These are phyloP conservation scores for Pampus argenteus DNA, from an alignment of 2,797 vertebrate genomes.

Conservation along the genomic window DNA sequence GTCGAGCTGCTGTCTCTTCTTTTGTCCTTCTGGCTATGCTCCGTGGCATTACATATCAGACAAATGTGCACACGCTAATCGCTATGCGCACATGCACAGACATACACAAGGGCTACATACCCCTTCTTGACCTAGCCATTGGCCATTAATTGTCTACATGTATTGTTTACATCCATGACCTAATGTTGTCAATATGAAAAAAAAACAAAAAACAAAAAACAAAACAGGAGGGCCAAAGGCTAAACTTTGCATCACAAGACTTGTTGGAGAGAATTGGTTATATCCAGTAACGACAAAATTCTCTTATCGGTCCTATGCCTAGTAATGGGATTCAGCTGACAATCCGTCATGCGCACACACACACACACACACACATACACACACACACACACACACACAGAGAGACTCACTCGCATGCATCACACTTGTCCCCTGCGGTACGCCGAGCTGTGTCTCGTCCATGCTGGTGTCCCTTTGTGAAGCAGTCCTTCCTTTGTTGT, in stretches of 20 bases:
- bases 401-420: too few species aligned
- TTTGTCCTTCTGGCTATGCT: slow-evolving; percentile 72
- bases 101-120: slow-evolving; percentile 32
- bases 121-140: slow-evolving; percentile 64
- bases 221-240: slow-evolving; percentile 22
- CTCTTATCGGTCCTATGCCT: slow-evolving; percentile 27
- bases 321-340: slow-evolving; percentile 61
- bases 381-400: too few species aligned
- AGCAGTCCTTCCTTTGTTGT: slow-evolving; percentile 64
- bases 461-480: slow-evolving; percentile 56
- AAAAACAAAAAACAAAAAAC: slow-evolving; percentile 30
- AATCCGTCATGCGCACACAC: slow-evolving; percentile 36
- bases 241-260: slow-evolving; percentile 14
- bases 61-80: slow-evolving; percentile 48
- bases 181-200: slow-evolving; percentile 32
- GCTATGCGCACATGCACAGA: slow-evolving; percentile 20
- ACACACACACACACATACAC: slow-evolving; percentile 1
- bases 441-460: slow-evolving; percentile 19
- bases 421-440: slow-evolving; percentile 15
- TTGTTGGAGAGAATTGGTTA: slow-evolving; percentile 26
- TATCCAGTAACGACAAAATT: slow-evolving; percentile 29
- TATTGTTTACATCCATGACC: slow-evolving; percentile 49
- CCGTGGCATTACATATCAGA: slow-evolving; percentile 60
- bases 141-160: slow-evolving; percentile 67
- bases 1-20: slow-evolving; percentile 69